phyloP scores from a whole-genome alignment of 2,113 vertebrate genomes.

The Hymenochirus boettgeri region DNA sequence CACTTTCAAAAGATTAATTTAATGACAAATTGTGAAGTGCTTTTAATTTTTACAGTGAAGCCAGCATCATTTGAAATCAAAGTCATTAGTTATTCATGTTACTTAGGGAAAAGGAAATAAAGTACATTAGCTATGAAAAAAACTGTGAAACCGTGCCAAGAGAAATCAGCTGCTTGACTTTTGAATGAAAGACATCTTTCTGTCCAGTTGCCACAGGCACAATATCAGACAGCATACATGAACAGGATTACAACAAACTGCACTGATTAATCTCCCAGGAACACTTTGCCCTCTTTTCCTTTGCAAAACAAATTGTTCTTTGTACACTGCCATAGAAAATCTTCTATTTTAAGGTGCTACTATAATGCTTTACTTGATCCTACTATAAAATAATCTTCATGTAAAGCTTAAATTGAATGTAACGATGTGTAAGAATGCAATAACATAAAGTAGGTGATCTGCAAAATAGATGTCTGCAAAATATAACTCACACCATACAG shows the following conservation, averaged over 20 bases:
- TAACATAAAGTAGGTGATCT: no score
- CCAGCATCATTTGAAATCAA: no score
- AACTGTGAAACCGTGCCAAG: neutral
- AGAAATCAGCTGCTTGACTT: neutral
- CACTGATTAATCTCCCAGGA: neutral
- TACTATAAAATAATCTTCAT: no score
- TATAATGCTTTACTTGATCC: neutral
- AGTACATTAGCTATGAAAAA: neutral
- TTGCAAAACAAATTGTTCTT: neutral
- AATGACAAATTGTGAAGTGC: neutral
- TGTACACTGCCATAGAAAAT: neutral
- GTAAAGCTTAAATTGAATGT: no score
- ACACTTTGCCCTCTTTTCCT: neutral
- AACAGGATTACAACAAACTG: neutral
- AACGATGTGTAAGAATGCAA: no score
- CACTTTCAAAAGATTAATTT: neutral
- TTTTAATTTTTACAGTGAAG: neutral
- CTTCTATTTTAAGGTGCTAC: neutral
- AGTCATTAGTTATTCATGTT: neutral
- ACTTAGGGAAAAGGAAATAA: neutral
- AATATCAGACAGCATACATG: slow-evolving; percentile 1
- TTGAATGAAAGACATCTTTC: neutral
- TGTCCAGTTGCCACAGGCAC: neutral
- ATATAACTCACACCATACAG: no score
- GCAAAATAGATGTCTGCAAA: no score